Conservation (phyloP, 2,797 vertebrate genomes). For the Lepus oiostolus region DNA sequence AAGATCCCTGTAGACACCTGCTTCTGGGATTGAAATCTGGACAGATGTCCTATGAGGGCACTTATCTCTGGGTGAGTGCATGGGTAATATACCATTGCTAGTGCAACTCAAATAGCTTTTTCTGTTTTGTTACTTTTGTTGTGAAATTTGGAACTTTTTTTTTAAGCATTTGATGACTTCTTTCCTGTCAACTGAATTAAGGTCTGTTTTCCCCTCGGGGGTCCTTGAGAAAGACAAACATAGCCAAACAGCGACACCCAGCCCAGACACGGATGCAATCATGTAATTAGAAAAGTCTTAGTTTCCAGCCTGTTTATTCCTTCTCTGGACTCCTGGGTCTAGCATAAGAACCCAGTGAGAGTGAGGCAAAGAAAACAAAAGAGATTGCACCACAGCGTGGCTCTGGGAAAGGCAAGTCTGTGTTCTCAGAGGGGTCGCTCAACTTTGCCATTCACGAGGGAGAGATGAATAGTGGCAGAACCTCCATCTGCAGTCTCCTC, state of each 20-base stretch:
- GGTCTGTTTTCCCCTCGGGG: conserved; percentile 49
- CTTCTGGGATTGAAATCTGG: neutral
- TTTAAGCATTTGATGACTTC: conserved; percentile 34
- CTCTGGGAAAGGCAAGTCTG: neutral
- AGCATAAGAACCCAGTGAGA: neutral
- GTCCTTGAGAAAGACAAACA: conserved; percentile 76
- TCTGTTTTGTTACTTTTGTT: conserved; percentile 40
- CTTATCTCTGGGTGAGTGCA: neutral
- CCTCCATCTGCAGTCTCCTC: neutral
- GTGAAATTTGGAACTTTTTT: conserved; percentile 23
- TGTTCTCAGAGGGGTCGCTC: conserved; percentile 1
- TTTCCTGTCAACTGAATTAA: conserved; percentile 59
- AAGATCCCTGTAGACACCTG: neutral
- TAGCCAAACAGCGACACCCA: conserved; percentile 88
- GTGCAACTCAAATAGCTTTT: neutral
- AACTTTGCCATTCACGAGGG: neutral
- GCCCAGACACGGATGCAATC: conserved; percentile 77
- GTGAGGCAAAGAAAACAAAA: neutral
- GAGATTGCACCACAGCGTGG: neutral
- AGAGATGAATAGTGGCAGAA: neutral
- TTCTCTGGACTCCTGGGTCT: neutral
- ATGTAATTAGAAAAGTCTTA: conserved; percentile 5
- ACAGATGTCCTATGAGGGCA: neutral
- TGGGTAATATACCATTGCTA: neutral
- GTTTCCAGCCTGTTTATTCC: neutral